Evolutionary conservation across 2,888 invertebrate genomes (phyloP).

Genomic region (Phaonia tiefii): DNA sequence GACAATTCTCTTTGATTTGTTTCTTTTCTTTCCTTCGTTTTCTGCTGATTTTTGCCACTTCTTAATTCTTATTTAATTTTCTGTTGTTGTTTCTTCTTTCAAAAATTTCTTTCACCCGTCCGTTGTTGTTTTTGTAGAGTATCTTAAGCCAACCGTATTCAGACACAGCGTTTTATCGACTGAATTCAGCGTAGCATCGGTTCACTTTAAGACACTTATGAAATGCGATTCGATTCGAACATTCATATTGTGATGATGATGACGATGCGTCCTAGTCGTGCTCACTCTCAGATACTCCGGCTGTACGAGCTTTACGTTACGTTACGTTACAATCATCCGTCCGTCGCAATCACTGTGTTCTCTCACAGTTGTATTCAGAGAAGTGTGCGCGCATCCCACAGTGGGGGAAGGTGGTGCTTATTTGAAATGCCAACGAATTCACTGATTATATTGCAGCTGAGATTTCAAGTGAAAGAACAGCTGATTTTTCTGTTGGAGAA

Average conservation of each 20-base stretch:
- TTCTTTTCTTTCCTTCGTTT: not conserved
- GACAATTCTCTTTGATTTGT: constrained; percentile 39
- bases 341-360: too few relatives aligned
- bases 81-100: constrained; percentile 2
- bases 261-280: not conserved
- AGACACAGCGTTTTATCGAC: constrained; percentile 60
- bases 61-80: not conserved
- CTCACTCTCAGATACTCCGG: constrained; percentile 39
- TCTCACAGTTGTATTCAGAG: too few relatives aligned
- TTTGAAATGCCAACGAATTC: too few relatives aligned
- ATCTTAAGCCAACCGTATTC: constrained; percentile 56
- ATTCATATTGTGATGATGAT: too few relatives aligned
- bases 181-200: constrained; percentile 61
- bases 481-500: too few relatives aligned
- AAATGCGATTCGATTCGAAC: constrained; percentile 42
- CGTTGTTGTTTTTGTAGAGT: constrained; percentile 2
- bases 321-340: too few relatives aligned
- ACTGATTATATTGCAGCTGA: too few relatives aligned
- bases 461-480: too few relatives aligned
- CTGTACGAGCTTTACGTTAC: not conserved
- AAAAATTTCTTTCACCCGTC: not conserved
- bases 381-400: too few relatives aligned
- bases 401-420: too few relatives aligned
- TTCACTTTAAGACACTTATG: constrained; percentile 57
- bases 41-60: too few relatives aligned